Evolutionary conservation across 2,113 vertebrate genomes (phyloP), one percentile per base, ranked within the genome.

Genomic region (Antigone vipio): DNA sequence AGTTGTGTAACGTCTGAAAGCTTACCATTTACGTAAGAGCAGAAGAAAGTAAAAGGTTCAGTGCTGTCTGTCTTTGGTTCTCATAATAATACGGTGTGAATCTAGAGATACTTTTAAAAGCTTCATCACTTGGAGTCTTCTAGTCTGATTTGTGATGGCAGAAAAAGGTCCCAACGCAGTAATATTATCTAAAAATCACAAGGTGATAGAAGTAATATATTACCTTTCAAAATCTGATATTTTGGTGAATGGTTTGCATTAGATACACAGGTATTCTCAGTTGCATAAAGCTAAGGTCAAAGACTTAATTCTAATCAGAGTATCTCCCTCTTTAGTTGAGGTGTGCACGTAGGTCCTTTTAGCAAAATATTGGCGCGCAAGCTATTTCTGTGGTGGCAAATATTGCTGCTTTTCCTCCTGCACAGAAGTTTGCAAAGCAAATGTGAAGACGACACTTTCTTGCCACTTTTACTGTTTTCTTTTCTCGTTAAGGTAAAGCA

Each of bases 371-470:
- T 5, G 44, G 24, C 56, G 60, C 13, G 3, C 17, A 16, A 60
- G 67, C 20, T 79, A 1, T 4, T 69, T 26, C 13, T 29, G 1
- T 2, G 16, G 17, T 14, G 59, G 56, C 40, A 49, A 15, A 27
- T 19, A 3, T 2, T 26, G 16, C 35, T 22, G 79, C 40, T 59
- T 19, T 6, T 19, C 64, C 72, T 35, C 0, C 0, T 7, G 27
- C 15, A 3, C 23, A 20, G 50, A 19, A 34, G 16, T 4, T 6
- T 5, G 19, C 50, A 30, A 5, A 77, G 76, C 32, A 24, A 6
- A 38, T 0, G 21, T 1, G 11, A 19, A 1, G 1, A 3, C 12
- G 22, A 15, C 26, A 0, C 0, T 0, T 30, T 49, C 24, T 13
- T 40, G 30, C 64, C 22, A 0, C 20, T 49, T 58, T 0, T 2